These are phyloP conservation scores for Tinamus guttatus DNA, from an alignment of 2,113 vertebrate species.

Conservation along the genomic window DNA sequence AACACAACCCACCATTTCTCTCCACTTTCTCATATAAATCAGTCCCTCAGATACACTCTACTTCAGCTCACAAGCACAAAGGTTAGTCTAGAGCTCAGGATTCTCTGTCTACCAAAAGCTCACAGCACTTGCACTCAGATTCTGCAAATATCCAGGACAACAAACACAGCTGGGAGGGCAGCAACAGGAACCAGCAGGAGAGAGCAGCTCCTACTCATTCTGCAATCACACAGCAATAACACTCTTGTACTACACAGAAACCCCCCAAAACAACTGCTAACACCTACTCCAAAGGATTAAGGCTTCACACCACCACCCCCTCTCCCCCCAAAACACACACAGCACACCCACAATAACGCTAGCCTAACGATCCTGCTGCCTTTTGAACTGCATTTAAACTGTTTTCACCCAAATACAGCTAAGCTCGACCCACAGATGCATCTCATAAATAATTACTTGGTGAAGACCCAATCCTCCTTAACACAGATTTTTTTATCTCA, in stretches of 20 bases:
- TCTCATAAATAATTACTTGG: neutral
- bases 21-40: neutral
- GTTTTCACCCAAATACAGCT: neutral
- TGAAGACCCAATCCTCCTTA: neutral
- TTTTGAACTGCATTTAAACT: neutral
- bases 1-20: neutral
- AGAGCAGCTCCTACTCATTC: neutral
- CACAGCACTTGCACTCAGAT: neutral
- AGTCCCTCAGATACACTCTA: neutral
- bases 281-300: rapidly evolving
- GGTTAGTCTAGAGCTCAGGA: too few species aligned
- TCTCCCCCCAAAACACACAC: neutral
- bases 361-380: rapidly evolving
- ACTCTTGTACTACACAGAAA: neutral
- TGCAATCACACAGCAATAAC: neutral
- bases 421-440: neutral
- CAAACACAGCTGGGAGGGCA: neutral
- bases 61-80: neutral
- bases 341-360: neutral
- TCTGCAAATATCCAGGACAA: neutral
- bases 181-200: neutral
- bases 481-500: neutral
- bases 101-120: neutral
- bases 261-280: too few species aligned
- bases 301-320: too few species aligned